Conservation (phyloP, 2,797 vertebrate species). For the Ceryle rudis region DNA sequence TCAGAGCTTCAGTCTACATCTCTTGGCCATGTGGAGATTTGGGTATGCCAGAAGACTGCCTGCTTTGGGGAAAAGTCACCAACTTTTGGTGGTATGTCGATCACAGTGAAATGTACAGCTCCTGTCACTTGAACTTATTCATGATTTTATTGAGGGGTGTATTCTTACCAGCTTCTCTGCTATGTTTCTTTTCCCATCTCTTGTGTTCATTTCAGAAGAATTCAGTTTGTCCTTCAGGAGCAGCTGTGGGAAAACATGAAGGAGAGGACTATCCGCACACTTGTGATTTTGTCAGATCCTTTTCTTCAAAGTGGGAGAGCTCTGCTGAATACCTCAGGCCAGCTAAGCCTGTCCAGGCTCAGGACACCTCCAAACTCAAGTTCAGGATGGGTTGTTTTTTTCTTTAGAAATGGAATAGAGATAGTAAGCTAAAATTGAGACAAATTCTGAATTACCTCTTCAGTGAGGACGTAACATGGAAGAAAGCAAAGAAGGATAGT, state of each 20-base stretch:
- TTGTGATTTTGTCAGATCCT: background rate
- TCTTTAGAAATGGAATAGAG: background rate
- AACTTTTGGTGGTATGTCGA: background rate
- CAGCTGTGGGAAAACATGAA: background rate
- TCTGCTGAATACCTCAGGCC: background rate
- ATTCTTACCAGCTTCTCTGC: background rate
- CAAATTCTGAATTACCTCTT: background rate
- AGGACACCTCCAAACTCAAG: background rate
- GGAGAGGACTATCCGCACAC: background rate
- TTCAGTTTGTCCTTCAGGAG: background rate
- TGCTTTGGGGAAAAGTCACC: background rate
- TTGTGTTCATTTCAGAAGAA: background rate
- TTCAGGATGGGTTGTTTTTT: background rate
- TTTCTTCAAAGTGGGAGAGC: background rate
- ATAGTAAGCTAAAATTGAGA: background rate
- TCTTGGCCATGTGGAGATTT: background rate
- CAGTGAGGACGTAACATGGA: background rate
- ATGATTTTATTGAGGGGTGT: background rate
- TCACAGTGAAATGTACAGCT: background rate
- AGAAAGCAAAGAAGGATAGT: background rate
- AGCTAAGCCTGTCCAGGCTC: background rate
- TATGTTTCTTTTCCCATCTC: background rate
- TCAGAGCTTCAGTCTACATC: background rate
- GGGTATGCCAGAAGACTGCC: background rate
- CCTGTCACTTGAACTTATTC: background rate